Evolutionary conservation across 2,888 invertebrate species (phyloP).

Genomic region (Apodemia zela): DNA sequence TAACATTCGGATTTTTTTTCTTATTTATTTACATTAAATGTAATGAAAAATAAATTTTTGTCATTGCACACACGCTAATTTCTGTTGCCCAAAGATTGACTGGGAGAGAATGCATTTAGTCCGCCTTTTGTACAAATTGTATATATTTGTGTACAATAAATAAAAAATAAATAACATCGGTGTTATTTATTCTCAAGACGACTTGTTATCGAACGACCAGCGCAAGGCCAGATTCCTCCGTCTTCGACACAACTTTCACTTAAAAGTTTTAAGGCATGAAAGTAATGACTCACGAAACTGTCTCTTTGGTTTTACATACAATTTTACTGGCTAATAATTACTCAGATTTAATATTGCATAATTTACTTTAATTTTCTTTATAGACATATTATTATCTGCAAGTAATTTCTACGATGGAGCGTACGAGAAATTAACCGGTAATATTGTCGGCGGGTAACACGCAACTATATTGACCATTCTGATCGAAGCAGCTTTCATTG

Average conservation of each 20-base stretch:
- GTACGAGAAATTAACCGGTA: slow-evolving; percentile 39
- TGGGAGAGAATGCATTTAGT: too few species aligned
- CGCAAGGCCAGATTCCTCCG: slow-evolving; percentile 65
- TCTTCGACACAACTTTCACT: slow-evolving; percentile 69
- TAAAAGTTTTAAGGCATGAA: slow-evolving; percentile 62
- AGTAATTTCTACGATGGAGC: slow-evolving; percentile 33
- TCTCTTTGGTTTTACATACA: slow-evolving; percentile 26
- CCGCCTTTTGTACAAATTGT: too few species aligned
- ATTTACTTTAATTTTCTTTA: slow-evolving; percentile 23
- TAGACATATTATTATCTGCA: slow-evolving; percentile 15
- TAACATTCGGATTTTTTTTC: too few species aligned
- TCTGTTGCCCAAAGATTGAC: too few species aligned
- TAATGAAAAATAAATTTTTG: too few species aligned
- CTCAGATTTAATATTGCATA: slow-evolving; percentile 27
- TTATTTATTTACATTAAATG: too few species aligned
- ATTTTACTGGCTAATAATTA: slow-evolving; percentile 20
- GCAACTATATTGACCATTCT: slow-evolving; percentile 64
- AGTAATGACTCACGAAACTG: slow-evolving; percentile 36
- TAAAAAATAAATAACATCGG: neutral
- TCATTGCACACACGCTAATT: too few species aligned
- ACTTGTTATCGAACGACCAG: slow-evolving; percentile 61
- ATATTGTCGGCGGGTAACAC: slow-evolving; percentile 35
- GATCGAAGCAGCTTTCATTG: slow-evolving; percentile 66
- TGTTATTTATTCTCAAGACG: slow-evolving; percentile 43
- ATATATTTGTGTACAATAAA: too few species aligned